These are phyloP conservation scores for Drosophila kuntzei DNA, from an alignment of 2,888 invertebrate genomes.

Conservation along the genomic window DNA sequence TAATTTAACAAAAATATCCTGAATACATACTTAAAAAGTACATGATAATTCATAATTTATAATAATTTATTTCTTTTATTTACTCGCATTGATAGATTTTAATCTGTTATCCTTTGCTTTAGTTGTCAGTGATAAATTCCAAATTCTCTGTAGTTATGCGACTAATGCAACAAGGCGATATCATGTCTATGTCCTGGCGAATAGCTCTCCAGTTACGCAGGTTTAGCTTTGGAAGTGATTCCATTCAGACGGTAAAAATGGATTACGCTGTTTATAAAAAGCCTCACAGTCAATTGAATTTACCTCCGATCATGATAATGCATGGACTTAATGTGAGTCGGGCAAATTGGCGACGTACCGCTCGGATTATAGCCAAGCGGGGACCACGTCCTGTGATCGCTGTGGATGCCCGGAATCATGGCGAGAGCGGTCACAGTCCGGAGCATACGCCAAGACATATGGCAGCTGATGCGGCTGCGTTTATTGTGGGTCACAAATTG, in stretches of 20 bases:
- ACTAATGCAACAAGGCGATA: background rate
- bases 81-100: background rate
- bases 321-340: constrained; percentile 35
- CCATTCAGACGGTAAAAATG: constrained; percentile 28
- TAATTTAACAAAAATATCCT: too few relatives aligned
- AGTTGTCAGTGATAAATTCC: constrained; percentile 1
- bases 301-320: constrained; percentile 46
- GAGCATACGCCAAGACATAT: constrained; percentile 19
- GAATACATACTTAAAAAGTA: too few relatives aligned
- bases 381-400: constrained; percentile 39
- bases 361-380: constrained; percentile 12
- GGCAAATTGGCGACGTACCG: constrained; percentile 36
- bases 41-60: too few relatives aligned
- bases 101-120: background rate
- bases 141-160: background rate
- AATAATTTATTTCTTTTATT: too few relatives aligned
- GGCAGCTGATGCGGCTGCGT: constrained; percentile 40
- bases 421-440: constrained; percentile 29
- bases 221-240: background rate
- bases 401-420: constrained; percentile 54
- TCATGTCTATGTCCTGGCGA: background rate
- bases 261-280: constrained; percentile 27
- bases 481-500: constrained; percentile 22
- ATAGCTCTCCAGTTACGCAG: background rate
- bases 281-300: constrained; percentile 24